phyloP scores from a whole-genome alignment of 2,113 vertebrate genomes.

The Conger conger region DNA sequence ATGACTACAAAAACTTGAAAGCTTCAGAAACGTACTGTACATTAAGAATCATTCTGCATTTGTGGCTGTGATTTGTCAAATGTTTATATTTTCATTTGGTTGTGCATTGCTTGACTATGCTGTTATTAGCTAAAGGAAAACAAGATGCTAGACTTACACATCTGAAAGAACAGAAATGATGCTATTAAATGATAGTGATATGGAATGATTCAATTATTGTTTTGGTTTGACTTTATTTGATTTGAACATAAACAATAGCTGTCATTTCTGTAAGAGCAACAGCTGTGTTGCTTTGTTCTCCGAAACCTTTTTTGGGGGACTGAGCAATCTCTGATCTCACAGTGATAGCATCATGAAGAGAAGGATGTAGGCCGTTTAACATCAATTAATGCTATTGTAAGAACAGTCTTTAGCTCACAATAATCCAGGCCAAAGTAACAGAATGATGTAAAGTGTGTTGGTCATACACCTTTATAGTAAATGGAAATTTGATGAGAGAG shows the following conservation, averaged over 20 bases:
- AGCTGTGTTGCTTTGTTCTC: not conserved
- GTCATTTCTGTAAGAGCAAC: not conserved
- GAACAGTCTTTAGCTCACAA: conserved; percentile 7
- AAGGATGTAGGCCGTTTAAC: not conserved
- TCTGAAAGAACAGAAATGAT: not conserved
- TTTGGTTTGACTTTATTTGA: not conserved
- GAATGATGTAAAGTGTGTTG: conserved; percentile 1
- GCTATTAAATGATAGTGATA: not conserved
- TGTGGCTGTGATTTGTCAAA: not conserved
- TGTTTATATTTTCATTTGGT: no score
- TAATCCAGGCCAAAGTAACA: conserved; percentile 10
- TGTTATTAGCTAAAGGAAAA: not conserved
- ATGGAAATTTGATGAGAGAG: not conserved
- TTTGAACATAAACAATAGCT: not conserved
- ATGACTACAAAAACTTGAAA: not conserved
- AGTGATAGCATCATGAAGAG: not conserved
- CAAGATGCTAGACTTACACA: not conserved
- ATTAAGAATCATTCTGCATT: not conserved
- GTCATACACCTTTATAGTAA: not conserved
- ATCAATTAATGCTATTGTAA: not conserved
- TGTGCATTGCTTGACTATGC: not conserved
- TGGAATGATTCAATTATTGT: not conserved
- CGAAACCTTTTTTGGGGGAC: not conserved
- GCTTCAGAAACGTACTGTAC: not conserved
- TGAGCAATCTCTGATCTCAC: not conserved